phyloP scores from a whole-genome alignment of 2,113 vertebrate species.

The Sclerurus mexicanus region DNA sequence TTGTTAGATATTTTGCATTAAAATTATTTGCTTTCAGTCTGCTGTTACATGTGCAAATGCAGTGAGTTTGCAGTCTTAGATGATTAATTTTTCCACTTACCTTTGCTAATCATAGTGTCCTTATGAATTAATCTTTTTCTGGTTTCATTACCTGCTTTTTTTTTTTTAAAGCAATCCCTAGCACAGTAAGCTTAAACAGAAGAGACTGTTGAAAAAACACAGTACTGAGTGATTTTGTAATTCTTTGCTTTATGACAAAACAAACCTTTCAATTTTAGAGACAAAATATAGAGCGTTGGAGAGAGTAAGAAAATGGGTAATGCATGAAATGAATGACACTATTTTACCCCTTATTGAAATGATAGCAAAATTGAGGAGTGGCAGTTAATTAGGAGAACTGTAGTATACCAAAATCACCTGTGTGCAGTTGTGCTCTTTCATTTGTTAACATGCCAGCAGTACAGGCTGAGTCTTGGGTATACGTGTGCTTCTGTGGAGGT shows the following conservation, averaged over 20 bases:
- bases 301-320: neutral
- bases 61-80: neutral
- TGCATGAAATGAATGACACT: neutral
- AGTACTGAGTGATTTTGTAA: neutral
- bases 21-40: neutral
- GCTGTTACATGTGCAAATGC: neutral
- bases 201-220: neutral
- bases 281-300: neutral
- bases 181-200: slow-evolving; percentile 13
- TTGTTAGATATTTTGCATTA: neutral
- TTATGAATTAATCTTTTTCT: neutral
- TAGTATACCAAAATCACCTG: neutral
- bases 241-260: neutral
- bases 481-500: neutral
- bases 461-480: neutral
- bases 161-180: neutral
- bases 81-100: neutral
- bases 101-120: neutral
- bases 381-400: neutral
- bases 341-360: neutral
- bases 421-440: neutral
- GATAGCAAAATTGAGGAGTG: neutral
- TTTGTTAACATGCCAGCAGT: neutral
- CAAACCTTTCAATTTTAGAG: neutral
- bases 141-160: neutral